phyloP scores from a whole-genome alignment of 2,113 vertebrate species.

The Mobula hypostoma region DNA sequence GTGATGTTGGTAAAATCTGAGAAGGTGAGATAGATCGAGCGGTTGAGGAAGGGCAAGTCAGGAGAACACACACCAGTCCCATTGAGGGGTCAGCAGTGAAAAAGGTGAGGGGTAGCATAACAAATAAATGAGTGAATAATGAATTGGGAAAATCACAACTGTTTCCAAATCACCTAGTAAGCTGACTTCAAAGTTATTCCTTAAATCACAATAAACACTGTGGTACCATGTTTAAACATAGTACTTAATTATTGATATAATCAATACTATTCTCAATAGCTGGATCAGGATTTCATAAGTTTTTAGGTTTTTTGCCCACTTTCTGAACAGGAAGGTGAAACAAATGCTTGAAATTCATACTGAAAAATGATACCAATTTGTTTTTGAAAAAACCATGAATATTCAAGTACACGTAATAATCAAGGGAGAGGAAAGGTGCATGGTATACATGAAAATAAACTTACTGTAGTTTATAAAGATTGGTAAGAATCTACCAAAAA shows the following conservation, averaged over 20 bases:
- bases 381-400: not conserved
- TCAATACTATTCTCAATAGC: not conserved
- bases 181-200: not conserved
- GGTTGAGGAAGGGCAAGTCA: too few relatives aligned
- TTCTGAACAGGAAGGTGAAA: not conserved
- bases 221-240: not conserved
- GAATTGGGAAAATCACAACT: not conserved
- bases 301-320: not conserved
- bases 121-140: not conserved
- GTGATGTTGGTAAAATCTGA: too few relatives aligned
- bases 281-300: not conserved
- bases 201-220: not conserved
- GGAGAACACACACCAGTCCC: too few relatives aligned
- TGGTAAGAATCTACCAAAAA: not conserved
- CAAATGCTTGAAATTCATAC: not conserved
- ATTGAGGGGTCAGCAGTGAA: too few relatives aligned
- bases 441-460: not conserved
- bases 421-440: not conserved
- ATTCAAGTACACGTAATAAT: not conserved
- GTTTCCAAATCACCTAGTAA: not conserved
- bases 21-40: too few relatives aligned
- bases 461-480: not conserved
- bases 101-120: too few relatives aligned
- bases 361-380: not conserved
- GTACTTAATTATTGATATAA: not conserved